Evolutionary conservation across 2,888 invertebrate genomes (phyloP).

Genomic region (Antheraea yamamai): DNA sequence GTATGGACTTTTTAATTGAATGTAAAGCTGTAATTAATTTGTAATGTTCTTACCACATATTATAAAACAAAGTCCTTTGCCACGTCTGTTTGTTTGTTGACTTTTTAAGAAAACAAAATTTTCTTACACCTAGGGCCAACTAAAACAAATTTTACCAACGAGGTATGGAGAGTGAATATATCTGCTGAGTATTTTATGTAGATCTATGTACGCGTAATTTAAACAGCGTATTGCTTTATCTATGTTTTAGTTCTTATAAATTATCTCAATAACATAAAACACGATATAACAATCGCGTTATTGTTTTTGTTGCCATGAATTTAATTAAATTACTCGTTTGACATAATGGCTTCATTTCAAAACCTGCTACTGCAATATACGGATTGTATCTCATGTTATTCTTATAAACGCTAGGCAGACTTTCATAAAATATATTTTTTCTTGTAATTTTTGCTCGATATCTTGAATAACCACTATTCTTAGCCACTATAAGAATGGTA

Average conservation of each 20-base stretch:
- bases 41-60: not conserved
- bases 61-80: too few relatives aligned
- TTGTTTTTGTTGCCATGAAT: constrained; percentile 64
- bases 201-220: too few relatives aligned
- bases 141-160: too few relatives aligned
- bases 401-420: not conserved
- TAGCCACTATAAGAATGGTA: not conserved
- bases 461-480: too few relatives aligned
- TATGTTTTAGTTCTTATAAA: not conserved
- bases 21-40: not conserved
- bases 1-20: too few relatives aligned
- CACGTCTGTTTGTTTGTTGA: too few relatives aligned
- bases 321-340: constrained; percentile 56
- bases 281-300: constrained; percentile 52
- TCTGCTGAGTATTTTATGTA: too few relatives aligned
- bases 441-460: not conserved
- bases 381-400: not conserved
- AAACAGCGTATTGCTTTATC: not conserved
- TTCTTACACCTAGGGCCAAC: too few relatives aligned
- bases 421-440: not conserved
- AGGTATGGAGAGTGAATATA: too few relatives aligned
- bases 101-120: too few relatives aligned
- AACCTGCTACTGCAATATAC: constrained; percentile 24
- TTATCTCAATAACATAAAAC: not conserved
- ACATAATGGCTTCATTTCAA: constrained; percentile 61